Conservation (phyloP, 1,140 invertebrate genomes). For the Drosophila yakuba region DNA sequence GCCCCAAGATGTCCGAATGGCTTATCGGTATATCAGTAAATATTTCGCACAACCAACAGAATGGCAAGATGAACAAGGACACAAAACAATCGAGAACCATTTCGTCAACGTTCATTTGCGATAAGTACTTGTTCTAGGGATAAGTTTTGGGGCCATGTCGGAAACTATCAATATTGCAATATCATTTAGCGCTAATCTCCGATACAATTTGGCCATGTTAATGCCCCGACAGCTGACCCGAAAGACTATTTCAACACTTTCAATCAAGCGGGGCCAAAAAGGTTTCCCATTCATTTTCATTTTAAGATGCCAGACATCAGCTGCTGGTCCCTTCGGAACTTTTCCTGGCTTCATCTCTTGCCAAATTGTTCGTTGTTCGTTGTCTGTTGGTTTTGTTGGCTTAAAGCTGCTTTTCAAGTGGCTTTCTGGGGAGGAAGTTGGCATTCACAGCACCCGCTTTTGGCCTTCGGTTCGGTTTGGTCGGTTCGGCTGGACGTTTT, state of each 20-base stretch:
- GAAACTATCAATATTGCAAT: slow-evolving; percentile 49
- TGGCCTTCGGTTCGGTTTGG: slow-evolving; percentile 27
- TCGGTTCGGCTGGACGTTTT: slow-evolving; percentile 34
- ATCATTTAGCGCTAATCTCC: slow-evolving; percentile 54
- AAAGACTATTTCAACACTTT: slow-evolving; percentile 62
- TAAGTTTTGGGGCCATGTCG: slow-evolving; percentile 23
- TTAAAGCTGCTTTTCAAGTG: slow-evolving; percentile 56
- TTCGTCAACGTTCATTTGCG: slow-evolving; percentile 48
- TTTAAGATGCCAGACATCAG: slow-evolving; percentile 56
- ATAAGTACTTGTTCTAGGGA: slow-evolving; percentile 33
- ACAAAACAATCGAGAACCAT: slow-evolving; percentile 36
- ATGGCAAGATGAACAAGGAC: slow-evolving; percentile 10
- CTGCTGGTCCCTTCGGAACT: slow-evolving; percentile 44
- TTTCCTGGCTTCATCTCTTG: slow-evolving; percentile 34
- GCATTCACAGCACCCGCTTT: slow-evolving; percentile 5
- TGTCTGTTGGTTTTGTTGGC: slow-evolving; percentile 22
- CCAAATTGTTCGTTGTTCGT: slow-evolving; percentile 43
- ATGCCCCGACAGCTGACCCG: slow-evolving; percentile 53
- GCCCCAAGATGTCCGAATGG: slow-evolving; percentile 31
- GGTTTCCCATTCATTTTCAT: slow-evolving; percentile 63
- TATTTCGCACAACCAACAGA: slow-evolving; percentile 17
- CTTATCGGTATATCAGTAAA: slow-evolving; percentile 40
- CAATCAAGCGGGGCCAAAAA: slow-evolving; percentile 54
- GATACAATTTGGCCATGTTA: slow-evolving; percentile 53
- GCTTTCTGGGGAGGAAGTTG: slow-evolving; percentile 14